phyloP scores from a whole-genome alignment of 2,113 vertebrate species.

The Epinephelus fuscoguttatus region DNA sequence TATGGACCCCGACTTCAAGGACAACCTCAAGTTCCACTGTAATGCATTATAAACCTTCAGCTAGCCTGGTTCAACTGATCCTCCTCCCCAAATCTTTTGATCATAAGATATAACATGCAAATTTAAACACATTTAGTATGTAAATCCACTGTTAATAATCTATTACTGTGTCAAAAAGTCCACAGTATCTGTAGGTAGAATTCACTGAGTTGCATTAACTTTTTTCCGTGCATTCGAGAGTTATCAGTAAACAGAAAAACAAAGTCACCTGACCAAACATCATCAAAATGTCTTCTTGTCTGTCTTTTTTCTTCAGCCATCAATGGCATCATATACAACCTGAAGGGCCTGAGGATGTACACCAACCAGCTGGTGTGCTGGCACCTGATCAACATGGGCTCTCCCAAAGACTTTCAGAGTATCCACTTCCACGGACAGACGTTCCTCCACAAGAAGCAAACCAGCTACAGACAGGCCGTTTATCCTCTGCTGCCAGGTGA shows the following conservation, averaged over 20 bases:
- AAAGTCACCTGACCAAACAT: neutral
- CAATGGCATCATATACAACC: slow-evolving; percentile 90
- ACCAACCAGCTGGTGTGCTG: slow-evolving; percentile 88
- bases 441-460: slow-evolving; percentile 87
- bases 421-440: slow-evolving; percentile 96
- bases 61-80: slow-evolving; percentile 3
- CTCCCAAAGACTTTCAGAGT: slow-evolving; percentile 90
- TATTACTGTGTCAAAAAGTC: neutral
- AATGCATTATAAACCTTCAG: slow-evolving; percentile 39
- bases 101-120: neutral
- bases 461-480: slow-evolving; percentile 87
- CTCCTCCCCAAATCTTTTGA: neutral
- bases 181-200: too few species aligned
- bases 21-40: slow-evolving; percentile 90
- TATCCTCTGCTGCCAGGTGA: slow-evolving; percentile 92
- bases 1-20: slow-evolving; percentile 60
- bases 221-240: neutral
- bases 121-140: neutral
- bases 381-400: slow-evolving; percentile 95
- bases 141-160: neutral
- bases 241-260: neutral
- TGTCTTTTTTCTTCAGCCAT: slow-evolving; percentile 86
- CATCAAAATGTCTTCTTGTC: neutral
- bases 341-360: slow-evolving; percentile 95
- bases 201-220: neutral